Conservation (phyloP, 1,140 invertebrate species). For the Neodiprion pinetum region DNA sequence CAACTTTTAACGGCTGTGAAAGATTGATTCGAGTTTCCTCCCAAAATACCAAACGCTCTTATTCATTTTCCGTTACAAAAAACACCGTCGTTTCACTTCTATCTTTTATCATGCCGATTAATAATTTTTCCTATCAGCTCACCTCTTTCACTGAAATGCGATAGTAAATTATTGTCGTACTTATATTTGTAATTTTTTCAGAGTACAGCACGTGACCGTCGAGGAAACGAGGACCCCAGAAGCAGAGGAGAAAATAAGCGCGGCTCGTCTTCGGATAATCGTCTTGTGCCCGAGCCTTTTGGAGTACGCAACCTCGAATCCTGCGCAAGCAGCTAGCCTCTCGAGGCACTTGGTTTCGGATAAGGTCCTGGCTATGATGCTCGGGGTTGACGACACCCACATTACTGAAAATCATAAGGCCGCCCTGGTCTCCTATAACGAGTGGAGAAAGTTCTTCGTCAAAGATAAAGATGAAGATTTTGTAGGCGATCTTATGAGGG, state of each 20-base stretch:
- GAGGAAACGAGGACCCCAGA: slow-evolving; percentile 72
- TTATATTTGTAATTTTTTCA: slow-evolving; percentile 45
- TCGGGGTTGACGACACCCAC: slow-evolving; percentile 74
- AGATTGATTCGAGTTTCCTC: too few species aligned
- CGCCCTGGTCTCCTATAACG: slow-evolving; percentile 73
- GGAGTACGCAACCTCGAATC: slow-evolving; percentile 65
- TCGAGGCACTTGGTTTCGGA: slow-evolving; percentile 72
- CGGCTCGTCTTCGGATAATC: slow-evolving; percentile 77
- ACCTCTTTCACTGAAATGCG: too few species aligned
- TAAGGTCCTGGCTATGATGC: slow-evolving; percentile 78
- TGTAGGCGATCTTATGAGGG: slow-evolving; percentile 79
- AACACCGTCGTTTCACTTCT: too few species aligned
- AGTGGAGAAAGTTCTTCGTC: slow-evolving; percentile 79
- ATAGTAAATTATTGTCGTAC: too few species aligned
- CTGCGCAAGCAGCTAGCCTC: slow-evolving; percentile 63
- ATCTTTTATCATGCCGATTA: too few species aligned
- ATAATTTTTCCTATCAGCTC: too few species aligned
- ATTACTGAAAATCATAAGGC: slow-evolving; percentile 67
- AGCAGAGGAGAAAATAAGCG: slow-evolving; percentile 66
- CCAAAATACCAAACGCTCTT: too few species aligned
- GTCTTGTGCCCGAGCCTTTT: slow-evolving; percentile 79
- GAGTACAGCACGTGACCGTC: slow-evolving; percentile 74
- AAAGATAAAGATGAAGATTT: slow-evolving; percentile 82
- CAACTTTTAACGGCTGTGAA: too few species aligned
- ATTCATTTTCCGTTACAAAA: too few species aligned